A percentile compares a stretch with the other conserved stretches of the same genome.
These are phyloP conservation scores for Plutomurus gul DNA, from an alignment of 1,140 invertebrate genomes.

Conservation along the genomic window DNA sequence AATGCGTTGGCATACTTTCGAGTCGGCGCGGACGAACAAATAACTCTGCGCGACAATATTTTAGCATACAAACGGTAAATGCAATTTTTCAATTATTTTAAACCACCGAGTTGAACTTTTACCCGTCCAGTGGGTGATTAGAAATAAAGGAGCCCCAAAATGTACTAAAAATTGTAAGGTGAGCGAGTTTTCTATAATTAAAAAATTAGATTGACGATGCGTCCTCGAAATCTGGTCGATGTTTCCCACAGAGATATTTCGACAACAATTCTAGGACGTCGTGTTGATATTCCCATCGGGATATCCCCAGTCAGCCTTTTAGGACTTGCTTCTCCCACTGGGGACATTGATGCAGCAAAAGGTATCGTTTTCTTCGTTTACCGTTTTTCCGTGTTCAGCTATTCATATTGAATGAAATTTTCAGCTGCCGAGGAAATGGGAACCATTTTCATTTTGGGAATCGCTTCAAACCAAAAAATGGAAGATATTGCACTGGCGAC, in stretches of 20 bases:
- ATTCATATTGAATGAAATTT: no score
- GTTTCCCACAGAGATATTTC: constrained; percentile 69
- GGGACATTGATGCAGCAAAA: constrained; percentile 81
- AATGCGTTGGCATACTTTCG: constrained; percentile 79
- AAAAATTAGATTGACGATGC: constrained; percentile 69
- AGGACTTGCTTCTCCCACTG: constrained; percentile 85
- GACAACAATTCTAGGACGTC: constrained; percentile 70
- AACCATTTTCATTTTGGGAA: background rate
- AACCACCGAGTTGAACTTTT: background rate
- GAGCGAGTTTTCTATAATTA: background rate
- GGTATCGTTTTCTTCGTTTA: no score
- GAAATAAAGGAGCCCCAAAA: no score
- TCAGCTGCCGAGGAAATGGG: background rate
- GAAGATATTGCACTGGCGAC: background rate
- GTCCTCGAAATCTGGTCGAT: constrained; percentile 78
- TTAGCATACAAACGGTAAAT: constrained; percentile 57
- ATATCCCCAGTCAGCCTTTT: constrained; percentile 93
- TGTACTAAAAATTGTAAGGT: no score
- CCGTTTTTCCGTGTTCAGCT: no score
- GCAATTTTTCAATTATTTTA: background rate
- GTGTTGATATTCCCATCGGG: constrained; percentile 78
- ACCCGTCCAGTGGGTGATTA: background rate
- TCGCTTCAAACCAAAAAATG: background rate
- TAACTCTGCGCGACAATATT: constrained; percentile 66
- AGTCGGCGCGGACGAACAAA: constrained; percentile 82